phyloP scores from a whole-genome alignment of 2,797 vertebrate species.

The Gymnodraco acuticeps region DNA sequence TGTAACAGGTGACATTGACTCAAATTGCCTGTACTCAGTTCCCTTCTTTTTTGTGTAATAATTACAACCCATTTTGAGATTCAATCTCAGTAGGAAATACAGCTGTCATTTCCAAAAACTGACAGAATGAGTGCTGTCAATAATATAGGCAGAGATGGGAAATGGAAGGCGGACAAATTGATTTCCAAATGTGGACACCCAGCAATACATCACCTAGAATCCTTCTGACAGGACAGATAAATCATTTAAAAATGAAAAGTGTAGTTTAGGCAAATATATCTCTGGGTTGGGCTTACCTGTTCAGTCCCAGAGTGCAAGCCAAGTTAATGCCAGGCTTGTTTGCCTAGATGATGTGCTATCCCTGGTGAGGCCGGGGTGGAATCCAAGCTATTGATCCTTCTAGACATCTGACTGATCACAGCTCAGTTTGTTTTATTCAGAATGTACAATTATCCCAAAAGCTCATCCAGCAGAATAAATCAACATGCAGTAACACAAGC shows the following conservation, averaged over 20 bases:
- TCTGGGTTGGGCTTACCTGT: background rate
- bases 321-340: constrained; percentile 5
- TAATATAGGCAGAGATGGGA: background rate
- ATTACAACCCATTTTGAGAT: background rate
- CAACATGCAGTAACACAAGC: background rate
- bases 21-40: background rate
- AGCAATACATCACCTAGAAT: background rate
- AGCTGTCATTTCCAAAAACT: constrained; percentile 1
- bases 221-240: background rate
- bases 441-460: background rate
- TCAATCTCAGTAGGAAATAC: background rate
- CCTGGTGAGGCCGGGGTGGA: background rate
- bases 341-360: constrained; percentile 20
- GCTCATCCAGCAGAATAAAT: background rate
- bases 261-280: constrained; percentile 3
- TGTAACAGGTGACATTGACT: constrained; percentile 1
- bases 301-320: background rate
- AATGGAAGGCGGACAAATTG: background rate
- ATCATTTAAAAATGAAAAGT: background rate
- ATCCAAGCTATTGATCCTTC: constrained; percentile 30
- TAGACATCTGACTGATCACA: constrained; percentile 23
- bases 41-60: background rate
- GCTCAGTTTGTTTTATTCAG: constrained; percentile 5
- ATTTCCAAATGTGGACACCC: background rate
- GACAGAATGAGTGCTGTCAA: background rate